Evolutionary conservation across 2,113 vertebrate species (phyloP), one percentile per base, ranked within the genome.

Genomic region (Chionis minor): DNA sequence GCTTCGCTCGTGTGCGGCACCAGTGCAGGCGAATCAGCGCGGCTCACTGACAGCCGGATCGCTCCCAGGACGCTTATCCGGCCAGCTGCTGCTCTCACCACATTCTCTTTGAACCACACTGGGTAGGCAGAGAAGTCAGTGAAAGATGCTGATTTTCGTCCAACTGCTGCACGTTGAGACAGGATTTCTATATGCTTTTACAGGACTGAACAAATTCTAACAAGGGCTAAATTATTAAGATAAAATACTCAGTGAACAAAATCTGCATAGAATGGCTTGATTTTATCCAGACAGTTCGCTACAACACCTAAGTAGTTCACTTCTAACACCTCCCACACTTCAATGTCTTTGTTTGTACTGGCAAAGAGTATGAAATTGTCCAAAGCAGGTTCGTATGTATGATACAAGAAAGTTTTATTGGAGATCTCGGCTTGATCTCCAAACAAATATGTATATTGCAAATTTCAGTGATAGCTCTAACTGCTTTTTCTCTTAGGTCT

Each of bases 171-270:
- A 81, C 81, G 45, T 58, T 14, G 16, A n/a, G 40, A 30, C 5
- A 2, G 10, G 17, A 65, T 69, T 80, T 52, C 33, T 42, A 2
- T 12, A 49, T 3, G 1, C 10, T 55, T 94, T 13, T 22, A 40
- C 0, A 3, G 55, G 40, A 73, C 13, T 0, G 0, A 74, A 49
- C 33, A 54, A 58, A 38, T 7, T 81, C 47, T 23, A 67, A 47
- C 26, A 67, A 45, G 42, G 47, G 23, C 28, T 86, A 52, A 70
- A 33, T 65, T 52, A 38, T 56, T 51, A 61, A 74, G n/a, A 58
- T 5, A 74, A 91, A 91, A 73, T 32, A 47, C 7, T 22, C 61
- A 69, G 33, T 58, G 58, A 81, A 79, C 47, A 83, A 65, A 74
- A 59, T 51, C 26, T 38, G 32, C 49, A 32, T 12, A 65, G 67